Evolutionary conservation across 2,113 vertebrate species (phyloP).

Genomic region (Pelodiscus sinensis): DNA sequence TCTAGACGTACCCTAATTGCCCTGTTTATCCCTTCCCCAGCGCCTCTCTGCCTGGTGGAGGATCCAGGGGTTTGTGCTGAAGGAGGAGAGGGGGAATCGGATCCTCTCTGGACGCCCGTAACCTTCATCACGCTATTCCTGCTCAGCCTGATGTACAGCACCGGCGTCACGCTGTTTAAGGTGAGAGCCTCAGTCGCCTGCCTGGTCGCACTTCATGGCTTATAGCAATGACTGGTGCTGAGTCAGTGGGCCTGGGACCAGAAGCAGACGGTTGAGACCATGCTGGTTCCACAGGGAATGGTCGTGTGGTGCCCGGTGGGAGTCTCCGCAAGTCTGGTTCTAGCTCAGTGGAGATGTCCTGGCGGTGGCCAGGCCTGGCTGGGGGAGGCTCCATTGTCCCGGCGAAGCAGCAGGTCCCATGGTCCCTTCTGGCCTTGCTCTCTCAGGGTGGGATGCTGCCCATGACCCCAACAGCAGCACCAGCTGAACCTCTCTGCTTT

Average conservation of each 20-base stretch:
- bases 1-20: too few species aligned
- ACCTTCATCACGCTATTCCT: slow-evolving; percentile 34
- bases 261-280: neutral
- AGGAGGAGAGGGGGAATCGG: too few species aligned
- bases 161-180: slow-evolving; percentile 39
- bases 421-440: neutral
- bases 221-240: too few species aligned
- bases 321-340: neutral
- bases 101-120: neutral
- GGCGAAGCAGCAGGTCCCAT: too few species aligned
- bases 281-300: neutral
- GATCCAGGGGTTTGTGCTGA: too few species aligned
- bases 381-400: too few species aligned
- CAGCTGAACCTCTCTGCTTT: neutral
- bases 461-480: neutral
- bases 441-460: neutral
- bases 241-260: too few species aligned
- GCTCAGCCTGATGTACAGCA: slow-evolving; percentile 34
- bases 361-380: neutral
- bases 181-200: fast-evolving
- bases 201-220: neutral
- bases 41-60: too few species aligned
- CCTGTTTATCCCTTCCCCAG: too few species aligned
- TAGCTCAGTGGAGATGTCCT: too few species aligned
- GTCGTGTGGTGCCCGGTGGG: too few species aligned